Evolutionary conservation across 2,888 invertebrate species (phyloP).

Genomic region (Gasteruption jaculator): DNA sequence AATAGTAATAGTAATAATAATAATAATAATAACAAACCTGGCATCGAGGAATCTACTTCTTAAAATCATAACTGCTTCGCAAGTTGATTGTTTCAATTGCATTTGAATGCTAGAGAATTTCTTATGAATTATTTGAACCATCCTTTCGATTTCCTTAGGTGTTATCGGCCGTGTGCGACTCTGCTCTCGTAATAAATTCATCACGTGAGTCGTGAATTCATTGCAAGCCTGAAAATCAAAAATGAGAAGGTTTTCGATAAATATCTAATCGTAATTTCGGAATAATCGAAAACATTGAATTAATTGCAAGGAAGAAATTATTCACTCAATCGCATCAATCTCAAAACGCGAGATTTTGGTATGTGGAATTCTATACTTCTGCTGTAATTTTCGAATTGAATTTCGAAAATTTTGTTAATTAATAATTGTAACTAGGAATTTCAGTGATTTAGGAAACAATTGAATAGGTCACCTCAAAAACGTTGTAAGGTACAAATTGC

Average conservation of each 20-base stretch:
- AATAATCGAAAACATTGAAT: slow-evolving; percentile 1
- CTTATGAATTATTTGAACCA: slow-evolving; percentile 98
- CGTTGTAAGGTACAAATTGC: too few relatives aligned
- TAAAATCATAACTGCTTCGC: slow-evolving; percentile 99
- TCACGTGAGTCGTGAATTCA: slow-evolving; percentile 99
- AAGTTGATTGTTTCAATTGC: slow-evolving; percentile 99
- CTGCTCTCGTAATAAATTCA: slow-evolving; percentile 94
- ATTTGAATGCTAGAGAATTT: slow-evolving; percentile 97
- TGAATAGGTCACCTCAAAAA: too few relatives aligned
- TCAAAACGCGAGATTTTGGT: too few relatives aligned
- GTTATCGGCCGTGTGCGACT: slow-evolving; percentile 97
- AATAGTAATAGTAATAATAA: too few relatives aligned
- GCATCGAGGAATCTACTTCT: slow-evolving; percentile 76
- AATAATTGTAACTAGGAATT: too few relatives aligned
- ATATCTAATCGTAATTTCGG: slow-evolving; percentile 10
- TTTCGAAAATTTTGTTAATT: too few relatives aligned
- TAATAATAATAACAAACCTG: too few relatives aligned
- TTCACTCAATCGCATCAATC: too few relatives aligned
- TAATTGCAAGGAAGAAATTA: too few relatives aligned
- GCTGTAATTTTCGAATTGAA: slow-evolving; percentile 15
- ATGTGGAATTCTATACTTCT: slow-evolving; percentile 18
- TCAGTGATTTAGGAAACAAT: too few relatives aligned
- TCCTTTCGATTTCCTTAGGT: slow-evolving; percentile 97
- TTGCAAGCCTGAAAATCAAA: slow-evolving; percentile 79
- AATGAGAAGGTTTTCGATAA: slow-evolving; percentile 15